These are phyloP conservation scores for Dendropsophus ebraccatus DNA, from an alignment of 2,113 vertebrate genomes.

Conservation along the genomic window DNA sequence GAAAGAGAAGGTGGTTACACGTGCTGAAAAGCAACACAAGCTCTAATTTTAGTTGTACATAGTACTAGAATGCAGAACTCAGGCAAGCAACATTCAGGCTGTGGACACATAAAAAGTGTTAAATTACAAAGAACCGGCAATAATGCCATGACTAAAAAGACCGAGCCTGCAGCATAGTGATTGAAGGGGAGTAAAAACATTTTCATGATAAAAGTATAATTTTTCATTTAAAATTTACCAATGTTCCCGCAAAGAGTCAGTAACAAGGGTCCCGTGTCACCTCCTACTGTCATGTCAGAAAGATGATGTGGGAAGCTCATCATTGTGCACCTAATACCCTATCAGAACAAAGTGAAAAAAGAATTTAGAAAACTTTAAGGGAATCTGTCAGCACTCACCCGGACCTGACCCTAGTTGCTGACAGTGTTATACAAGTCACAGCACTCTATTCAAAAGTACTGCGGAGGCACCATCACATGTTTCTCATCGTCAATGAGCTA, in stretches of 20 bases:
- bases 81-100: background rate
- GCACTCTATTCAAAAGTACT: too few species aligned
- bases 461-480: too few species aligned
- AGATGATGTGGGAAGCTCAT: background rate
- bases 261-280: background rate
- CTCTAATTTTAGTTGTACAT: slow-evolving; percentile 19
- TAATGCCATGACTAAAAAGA: background rate
- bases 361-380: too few species aligned
- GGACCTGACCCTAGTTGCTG: too few species aligned
- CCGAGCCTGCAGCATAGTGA: background rate
- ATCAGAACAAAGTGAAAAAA: too few species aligned
- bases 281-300: background rate
- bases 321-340: too few species aligned
- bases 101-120: background rate
- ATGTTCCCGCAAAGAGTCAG: background rate
- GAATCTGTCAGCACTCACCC: too few species aligned
- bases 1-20: slow-evolving; percentile 26
- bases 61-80: background rate
- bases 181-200: background rate
- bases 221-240: background rate
- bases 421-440: too few species aligned
- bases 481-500: too few species aligned
- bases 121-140: background rate
- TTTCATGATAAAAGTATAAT: background rate
- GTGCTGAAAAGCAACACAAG: slow-evolving; percentile 8